A percentile compares a stretch with the other conserved stretches of the same genome.
phyloP scores from a whole-genome alignment of 1,140 invertebrate species.

The Belonocnema kinseyi region DNA sequence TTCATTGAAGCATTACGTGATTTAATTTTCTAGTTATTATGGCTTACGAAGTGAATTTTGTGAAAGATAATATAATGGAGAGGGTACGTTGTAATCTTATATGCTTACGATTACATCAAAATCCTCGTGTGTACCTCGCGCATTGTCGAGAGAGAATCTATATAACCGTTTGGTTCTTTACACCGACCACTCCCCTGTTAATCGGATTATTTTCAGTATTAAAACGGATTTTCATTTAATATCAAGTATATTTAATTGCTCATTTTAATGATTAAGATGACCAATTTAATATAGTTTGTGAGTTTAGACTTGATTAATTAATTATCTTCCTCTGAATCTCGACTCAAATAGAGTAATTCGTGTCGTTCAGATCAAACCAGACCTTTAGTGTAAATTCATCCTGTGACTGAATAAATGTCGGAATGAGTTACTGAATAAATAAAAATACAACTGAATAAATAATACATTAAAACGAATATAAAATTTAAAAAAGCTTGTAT shows the following conservation, averaged over 20 bases:
- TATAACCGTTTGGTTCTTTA: conserved; percentile 5
- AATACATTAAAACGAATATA: neutral
- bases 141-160: neutral
- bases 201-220: conserved; percentile 13
- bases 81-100: conserved; percentile 3
- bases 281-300: too few species aligned
- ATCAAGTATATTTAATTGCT: neutral
- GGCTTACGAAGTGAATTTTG: conserved; percentile 18
- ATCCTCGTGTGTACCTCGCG: neutral
- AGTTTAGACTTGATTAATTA: too few species aligned
- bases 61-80: conserved; percentile 18
- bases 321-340: too few species aligned
- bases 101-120: conserved; percentile 23
- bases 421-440: too few species aligned
- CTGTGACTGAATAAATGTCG: too few species aligned
- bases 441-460: neutral
- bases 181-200: neutral
- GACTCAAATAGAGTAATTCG: too few species aligned
- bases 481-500: neutral
- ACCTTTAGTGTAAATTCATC: too few species aligned
- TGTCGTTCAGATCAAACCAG: too few species aligned
- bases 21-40: conserved; percentile 27
- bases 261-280: too few species aligned
- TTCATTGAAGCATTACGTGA: conserved; percentile 28
- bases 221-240: neutral